Evolutionary conservation across 2,797 vertebrate species (phyloP).

Genomic region (Coendou prehensilis): DNA sequence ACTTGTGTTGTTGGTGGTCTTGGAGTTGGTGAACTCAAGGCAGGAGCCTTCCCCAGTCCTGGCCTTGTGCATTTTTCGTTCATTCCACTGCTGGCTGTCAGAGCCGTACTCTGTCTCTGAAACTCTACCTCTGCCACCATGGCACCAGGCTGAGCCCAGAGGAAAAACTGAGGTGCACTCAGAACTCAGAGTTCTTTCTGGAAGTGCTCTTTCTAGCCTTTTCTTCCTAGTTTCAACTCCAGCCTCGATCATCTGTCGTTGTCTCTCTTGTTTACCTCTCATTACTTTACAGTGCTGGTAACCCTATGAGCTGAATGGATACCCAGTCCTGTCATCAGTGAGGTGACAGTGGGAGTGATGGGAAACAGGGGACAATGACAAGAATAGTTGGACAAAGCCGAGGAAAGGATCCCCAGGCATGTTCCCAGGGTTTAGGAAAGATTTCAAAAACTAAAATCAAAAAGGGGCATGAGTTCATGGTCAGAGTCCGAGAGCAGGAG

Average conservation of each 20-base stretch:
- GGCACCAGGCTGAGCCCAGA: not conserved
- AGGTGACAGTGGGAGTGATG: not conserved
- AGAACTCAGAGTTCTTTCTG: not conserved
- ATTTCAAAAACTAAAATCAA: not conserved
- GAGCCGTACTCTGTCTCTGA: not conserved
- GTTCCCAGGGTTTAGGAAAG: conserved; percentile 3
- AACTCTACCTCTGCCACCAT: not conserved
- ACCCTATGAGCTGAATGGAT: not conserved
- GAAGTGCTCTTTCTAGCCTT: not conserved
- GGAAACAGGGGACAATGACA: conserved; percentile 14
- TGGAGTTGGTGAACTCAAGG: not conserved
- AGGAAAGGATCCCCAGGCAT: conserved; percentile 35
- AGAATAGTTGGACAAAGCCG: conserved; percentile 3
- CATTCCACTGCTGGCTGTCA: not conserved
- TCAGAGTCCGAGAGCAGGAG: conserved; percentile 29
- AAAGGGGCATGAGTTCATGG: not conserved
- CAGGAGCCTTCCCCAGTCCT: not conserved
- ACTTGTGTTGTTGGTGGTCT: not conserved
- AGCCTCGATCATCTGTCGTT: not conserved
- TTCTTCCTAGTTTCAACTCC: conserved; percentile 21
- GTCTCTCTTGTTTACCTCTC: conserved; percentile 38
- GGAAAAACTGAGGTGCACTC: not conserved
- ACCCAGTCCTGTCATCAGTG: not conserved
- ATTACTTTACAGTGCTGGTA: not conserved
- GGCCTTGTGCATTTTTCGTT: conserved; percentile 1